Evolutionary conservation across 2,888 invertebrate species (phyloP).

Genomic region (Melipona bicolor): DNA sequence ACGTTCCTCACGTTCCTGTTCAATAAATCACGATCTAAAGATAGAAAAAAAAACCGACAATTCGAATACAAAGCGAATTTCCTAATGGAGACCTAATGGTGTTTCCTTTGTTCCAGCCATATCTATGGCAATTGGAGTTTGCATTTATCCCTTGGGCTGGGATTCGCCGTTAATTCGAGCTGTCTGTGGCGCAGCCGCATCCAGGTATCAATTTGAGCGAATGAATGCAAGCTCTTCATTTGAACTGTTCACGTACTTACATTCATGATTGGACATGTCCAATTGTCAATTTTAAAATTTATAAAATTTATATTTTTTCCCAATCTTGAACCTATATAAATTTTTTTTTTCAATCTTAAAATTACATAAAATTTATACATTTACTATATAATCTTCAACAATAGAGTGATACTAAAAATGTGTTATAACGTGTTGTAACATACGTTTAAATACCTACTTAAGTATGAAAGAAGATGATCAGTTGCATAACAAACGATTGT

Average conservation of each 20-base stretch:
- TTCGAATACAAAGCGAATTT: background rate
- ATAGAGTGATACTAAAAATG: too few species aligned
- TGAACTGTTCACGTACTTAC: too few species aligned
- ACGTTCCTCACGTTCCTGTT: constrained; percentile 19
- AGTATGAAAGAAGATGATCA: background rate
- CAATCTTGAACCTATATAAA: background rate
- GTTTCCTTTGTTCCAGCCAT: constrained; percentile 56
- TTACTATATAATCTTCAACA: too few species aligned
- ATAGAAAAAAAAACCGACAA: background rate
- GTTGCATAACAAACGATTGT: background rate
- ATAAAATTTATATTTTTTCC: too few species aligned
- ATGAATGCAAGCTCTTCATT: background rate
- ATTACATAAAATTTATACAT: too few species aligned
- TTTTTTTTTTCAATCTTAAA: too few species aligned
- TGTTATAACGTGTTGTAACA: too few species aligned
- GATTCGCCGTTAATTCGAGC: constrained; percentile 92
- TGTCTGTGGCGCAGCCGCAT: constrained; percentile 94
- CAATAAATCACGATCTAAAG: background rate
- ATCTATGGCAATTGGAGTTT: constrained; percentile 94
- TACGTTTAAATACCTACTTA: too few species aligned
- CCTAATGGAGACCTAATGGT: background rate
- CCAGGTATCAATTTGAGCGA: constrained; percentile 86
- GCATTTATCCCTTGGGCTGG: constrained; percentile 96
- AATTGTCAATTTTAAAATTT: background rate
- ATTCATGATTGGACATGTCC: background rate